Percentiles rank a stretch among this genome's conserved stretches.
Conservation (phyloP, 2,888 invertebrate species). For the Drosophila testacea region DNA sequence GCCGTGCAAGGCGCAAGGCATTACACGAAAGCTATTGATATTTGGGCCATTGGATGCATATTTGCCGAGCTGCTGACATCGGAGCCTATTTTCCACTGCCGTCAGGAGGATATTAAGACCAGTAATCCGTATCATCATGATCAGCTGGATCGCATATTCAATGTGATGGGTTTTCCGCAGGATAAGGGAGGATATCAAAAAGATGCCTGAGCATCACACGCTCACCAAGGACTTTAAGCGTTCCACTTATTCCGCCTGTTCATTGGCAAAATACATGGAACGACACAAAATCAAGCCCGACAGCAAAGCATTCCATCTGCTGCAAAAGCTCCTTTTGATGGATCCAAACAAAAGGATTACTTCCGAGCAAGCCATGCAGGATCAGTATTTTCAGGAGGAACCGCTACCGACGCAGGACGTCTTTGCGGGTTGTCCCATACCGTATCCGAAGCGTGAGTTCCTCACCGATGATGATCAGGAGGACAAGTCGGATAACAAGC, state of each 20-base stretch:
- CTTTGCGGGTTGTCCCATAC: constrained; percentile 97
- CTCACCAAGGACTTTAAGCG: constrained; percentile 98
- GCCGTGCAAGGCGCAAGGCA: constrained; percentile 98
- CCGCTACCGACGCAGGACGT: constrained; percentile 96
- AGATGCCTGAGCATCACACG: constrained; percentile 99
- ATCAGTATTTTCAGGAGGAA: constrained; percentile 98
- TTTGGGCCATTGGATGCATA: constrained; percentile 99
- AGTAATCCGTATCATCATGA: constrained; percentile 99
- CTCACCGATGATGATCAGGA: constrained; percentile 98
- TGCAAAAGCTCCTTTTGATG: constrained; percentile 96
- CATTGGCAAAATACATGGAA: constrained; percentile 97
- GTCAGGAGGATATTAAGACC: constrained; percentile 99
- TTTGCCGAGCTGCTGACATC: constrained; percentile 99
- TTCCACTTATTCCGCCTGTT: constrained; percentile 93
- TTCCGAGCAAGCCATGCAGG: constrained; percentile 99
- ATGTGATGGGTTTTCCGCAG: constrained; percentile 99
- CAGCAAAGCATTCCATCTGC: constrained; percentile 94
- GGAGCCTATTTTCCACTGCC: constrained; percentile 99
- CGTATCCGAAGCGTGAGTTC: constrained; percentile 99
- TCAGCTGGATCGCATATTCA: constrained; percentile 98
- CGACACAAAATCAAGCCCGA: constrained; percentile 97
- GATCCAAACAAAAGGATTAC: constrained; percentile 99
- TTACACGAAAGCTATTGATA: constrained; percentile 99
- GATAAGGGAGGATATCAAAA: constrained; percentile 99
- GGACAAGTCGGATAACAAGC: constrained; percentile 93